phyloP scores from a whole-genome alignment of 2,797 vertebrate species.

The Sylvia borin region DNA sequence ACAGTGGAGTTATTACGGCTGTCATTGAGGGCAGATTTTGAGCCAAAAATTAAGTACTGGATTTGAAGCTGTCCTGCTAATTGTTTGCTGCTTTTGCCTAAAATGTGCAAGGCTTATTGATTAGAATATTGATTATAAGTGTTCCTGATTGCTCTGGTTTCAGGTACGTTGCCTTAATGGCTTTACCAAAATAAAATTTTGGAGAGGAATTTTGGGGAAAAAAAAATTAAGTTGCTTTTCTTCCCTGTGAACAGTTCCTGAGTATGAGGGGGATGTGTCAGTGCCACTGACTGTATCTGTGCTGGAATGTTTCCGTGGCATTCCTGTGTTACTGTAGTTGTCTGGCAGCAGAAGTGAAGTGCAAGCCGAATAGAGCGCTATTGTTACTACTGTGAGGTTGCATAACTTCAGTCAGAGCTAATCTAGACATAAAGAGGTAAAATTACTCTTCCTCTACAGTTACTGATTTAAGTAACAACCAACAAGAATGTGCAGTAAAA shows the following conservation, averaged over 20 bases:
- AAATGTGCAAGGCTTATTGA: not conserved
- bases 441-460: not conserved
- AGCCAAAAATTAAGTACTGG: not conserved
- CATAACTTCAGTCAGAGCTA: not conserved
- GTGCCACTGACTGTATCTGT: not conserved
- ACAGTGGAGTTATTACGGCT: not conserved
- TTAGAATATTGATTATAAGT: not conserved
- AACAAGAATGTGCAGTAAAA: not conserved
- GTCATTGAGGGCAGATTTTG: not conserved
- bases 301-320: not conserved
- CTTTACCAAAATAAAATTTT: not conserved
- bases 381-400: not conserved
- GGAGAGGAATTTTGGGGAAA: not conserved
- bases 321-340: not conserved
- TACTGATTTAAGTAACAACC: not conserved
- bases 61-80: not conserved
- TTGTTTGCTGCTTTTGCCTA: not conserved
- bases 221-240: not conserved
- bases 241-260: not conserved
- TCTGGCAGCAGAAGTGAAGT: not conserved
- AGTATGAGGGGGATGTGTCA: accelerated
- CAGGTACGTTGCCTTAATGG: not conserved
- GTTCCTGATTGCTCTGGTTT: not conserved
- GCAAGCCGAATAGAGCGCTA: not conserved
- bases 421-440: not conserved